These are phyloP conservation scores for Xenops minutus DNA, from an alignment of 2,797 vertebrate species.

Conservation along the genomic window DNA sequence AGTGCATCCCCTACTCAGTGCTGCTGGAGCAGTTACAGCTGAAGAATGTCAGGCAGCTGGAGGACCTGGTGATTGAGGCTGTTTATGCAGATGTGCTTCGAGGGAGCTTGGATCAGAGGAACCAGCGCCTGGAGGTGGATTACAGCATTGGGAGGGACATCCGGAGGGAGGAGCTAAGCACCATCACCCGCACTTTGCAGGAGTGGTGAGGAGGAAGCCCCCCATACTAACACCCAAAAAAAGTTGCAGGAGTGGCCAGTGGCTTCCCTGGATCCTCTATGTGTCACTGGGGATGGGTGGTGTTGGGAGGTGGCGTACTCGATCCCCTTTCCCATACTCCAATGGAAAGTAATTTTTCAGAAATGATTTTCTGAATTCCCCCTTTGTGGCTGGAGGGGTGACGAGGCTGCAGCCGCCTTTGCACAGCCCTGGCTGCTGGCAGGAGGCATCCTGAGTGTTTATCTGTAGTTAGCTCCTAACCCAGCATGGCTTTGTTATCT, in stretches of 20 bases:
- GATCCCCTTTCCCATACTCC: background rate
- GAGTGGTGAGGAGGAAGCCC: slow-evolving; percentile 76
- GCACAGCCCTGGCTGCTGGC: background rate
- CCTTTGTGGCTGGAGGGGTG: background rate
- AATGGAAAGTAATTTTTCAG: fast-evolving
- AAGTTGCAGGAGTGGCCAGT: background rate
- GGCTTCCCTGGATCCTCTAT: background rate
- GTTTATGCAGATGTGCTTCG: slow-evolving; percentile 79
- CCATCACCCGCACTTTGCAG: slow-evolving; percentile 78
- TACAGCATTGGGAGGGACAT: slow-evolving; percentile 81
- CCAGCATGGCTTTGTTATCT: background rate
- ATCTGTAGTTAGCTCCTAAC: background rate
- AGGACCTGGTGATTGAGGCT: slow-evolving; percentile 79
- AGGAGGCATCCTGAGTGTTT: background rate
- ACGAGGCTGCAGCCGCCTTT: background rate
- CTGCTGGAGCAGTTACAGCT: slow-evolving; percentile 77
- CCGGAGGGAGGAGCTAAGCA: slow-evolving; percentile 78
- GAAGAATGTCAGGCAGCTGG: slow-evolving; percentile 77
- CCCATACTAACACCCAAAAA: background rate
- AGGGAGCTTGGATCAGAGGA: slow-evolving; percentile 79
- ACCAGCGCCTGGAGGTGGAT: slow-evolving; percentile 80
- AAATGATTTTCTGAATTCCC: background rate
- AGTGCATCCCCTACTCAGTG: slow-evolving; percentile 81
- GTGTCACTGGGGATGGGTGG: background rate
- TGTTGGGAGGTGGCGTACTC: background rate